phyloP scores from a whole-genome alignment of 2,113 vertebrate species.

The Platichthys stellatus region DNA sequence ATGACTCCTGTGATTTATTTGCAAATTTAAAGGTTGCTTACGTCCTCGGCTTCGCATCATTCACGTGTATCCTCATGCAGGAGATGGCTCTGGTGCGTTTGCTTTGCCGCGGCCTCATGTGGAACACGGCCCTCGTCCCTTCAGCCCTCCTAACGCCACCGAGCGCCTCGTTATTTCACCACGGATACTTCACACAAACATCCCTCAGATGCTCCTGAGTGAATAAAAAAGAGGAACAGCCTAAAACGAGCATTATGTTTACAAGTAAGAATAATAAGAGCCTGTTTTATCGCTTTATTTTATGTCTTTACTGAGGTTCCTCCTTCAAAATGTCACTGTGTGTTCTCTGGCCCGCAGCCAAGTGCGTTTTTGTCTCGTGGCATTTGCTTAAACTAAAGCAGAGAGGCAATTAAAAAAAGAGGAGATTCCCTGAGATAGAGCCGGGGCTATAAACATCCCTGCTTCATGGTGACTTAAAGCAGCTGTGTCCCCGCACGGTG shows the following conservation, averaged over 20 bases:
- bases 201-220: background rate
- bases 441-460: background rate
- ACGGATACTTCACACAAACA: conserved; percentile 7
- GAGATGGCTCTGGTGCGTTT: background rate
- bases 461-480: conserved; percentile 2
- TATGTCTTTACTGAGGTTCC: conserved; percentile 11
- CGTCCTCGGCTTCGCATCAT: conserved; percentile 1
- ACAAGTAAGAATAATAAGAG: background rate
- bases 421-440: background rate
- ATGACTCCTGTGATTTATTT: conserved; percentile 18
- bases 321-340: background rate
- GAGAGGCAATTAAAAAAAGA: conserved; percentile 6
- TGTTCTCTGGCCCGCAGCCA: background rate
- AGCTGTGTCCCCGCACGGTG: conserved; percentile 27
- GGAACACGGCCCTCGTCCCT: background rate
- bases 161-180: conserved; percentile 15
- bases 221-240: background rate
- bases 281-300: conserved; percentile 5
- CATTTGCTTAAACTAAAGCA: conserved; percentile 19
- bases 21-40: conserved; percentile 13
- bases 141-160: background rate
- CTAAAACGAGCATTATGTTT: background rate
- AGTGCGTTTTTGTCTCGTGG: conserved; percentile 2
- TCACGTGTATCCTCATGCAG: background rate
- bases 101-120: background rate